These are phyloP conservation scores for Globicephala melas DNA, from an alignment of 2,113 vertebrate species.

Conservation along the genomic window DNA sequence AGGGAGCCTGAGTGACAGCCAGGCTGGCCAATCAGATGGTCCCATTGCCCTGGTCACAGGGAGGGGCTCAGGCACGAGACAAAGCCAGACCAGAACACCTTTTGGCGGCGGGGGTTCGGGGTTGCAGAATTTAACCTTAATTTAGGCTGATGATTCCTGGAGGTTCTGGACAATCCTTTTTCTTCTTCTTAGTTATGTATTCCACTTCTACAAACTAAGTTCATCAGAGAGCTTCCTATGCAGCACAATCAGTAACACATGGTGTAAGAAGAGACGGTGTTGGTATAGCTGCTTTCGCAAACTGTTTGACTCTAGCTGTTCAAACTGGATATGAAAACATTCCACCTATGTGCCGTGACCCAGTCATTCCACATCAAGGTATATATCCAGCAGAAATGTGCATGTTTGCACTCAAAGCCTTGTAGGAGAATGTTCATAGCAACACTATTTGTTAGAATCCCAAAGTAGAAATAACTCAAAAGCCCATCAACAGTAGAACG, in stretches of 20 bases:
- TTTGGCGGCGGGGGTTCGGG: fast-evolving
- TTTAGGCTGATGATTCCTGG: background rate
- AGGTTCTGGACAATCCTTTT: background rate
- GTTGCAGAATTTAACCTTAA: background rate
- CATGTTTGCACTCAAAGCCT: background rate
- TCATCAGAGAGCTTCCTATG: background rate
- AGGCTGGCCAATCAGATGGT: background rate
- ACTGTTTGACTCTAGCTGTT: background rate
- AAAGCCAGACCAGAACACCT: background rate
- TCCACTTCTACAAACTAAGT: too few species aligned
- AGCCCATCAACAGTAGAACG: background rate
- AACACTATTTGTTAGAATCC: too few species aligned
- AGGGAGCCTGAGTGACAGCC: background rate
- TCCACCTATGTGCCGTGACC: fast-evolving
- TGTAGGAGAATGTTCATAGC: background rate
- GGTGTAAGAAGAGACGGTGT: fast-evolving
- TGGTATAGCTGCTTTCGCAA: background rate
- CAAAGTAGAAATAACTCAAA: background rate
- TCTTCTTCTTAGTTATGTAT: background rate
- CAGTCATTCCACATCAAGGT: background rate
- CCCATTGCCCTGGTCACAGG: background rate
- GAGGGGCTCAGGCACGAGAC: background rate
- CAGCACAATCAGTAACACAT: background rate
- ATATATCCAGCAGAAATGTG: background rate
- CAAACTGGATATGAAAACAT: background rate